Base-by-base conservation (phyloP, 2,888 invertebrate species). In the Pharmacophagus antenor region DNA sequence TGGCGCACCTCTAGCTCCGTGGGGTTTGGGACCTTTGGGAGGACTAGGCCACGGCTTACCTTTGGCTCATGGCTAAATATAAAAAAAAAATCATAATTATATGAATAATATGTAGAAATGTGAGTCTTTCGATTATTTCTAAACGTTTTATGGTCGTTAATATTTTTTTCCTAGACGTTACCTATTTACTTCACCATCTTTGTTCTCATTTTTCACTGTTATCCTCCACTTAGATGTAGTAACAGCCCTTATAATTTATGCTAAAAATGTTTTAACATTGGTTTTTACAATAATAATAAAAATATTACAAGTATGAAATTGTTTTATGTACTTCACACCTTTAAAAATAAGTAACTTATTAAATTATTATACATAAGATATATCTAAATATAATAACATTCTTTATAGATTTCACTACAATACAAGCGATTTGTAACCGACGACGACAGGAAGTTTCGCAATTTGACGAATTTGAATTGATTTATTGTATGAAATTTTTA, bases 71-170 rank as follows among this genome's bases (percentile, higher is more conserved):
- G 84, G 85, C 83, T 85, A 72, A 85, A 70, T 44, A 18, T 44
- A 66, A 62, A 64, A 67, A 62, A 71, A 66, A 70, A 68, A 53
- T 66, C 6, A 56, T 49, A 56, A 21, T n/a, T n/a, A n/a, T n/a
- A 59, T 60, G 63, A 62, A 65, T 67, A 74, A 68, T 68, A 64
- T n/a, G n/a, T 77, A 80, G 85, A 84, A 84, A 85, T 88, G 87
- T 87, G 88, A 88, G 88, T 87, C 88, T 85, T 85, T 70, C 70
- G 62, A 62, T 65, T 41, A 67, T 54, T 65, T 67, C 15, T 18
- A 27, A 15, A 50, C 17, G 25, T 37, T 5, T 37, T 25, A 2
- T 7, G 22, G 48, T 22, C 46, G 20, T 12, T 56, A 12, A 18
- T 17, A 42, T 50, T 25, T 31, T 15, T 63, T 53, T 55, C 52